Conservation (phyloP, 2,888 invertebrate species). For the Cyclophora albipunctata region DNA sequence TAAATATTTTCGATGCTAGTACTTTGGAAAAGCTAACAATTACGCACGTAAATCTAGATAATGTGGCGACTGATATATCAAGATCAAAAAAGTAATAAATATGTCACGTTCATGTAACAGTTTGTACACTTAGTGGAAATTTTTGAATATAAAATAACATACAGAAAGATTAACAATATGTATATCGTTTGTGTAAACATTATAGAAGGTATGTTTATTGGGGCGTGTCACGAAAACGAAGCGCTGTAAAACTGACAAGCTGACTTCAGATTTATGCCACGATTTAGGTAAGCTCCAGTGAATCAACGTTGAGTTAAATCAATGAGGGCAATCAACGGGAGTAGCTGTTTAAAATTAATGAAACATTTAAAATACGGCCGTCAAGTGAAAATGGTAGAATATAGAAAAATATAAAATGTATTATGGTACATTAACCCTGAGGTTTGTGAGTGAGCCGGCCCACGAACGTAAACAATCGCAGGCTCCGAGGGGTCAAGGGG, state of each 20-base stretch:
- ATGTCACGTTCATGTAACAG: conserved; percentile 44
- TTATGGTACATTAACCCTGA: conserved; percentile 31
- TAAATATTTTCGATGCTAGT: conserved; percentile 26
- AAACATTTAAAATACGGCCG: conserved; percentile 5
- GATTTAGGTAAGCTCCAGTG: too few relatives aligned
- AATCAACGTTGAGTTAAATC: too few relatives aligned
- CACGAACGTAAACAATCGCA: conserved; percentile 46
- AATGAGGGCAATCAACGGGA: too few relatives aligned
- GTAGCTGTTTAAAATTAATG: too few relatives aligned
- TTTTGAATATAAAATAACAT: conserved; percentile 24
- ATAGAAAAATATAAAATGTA: conserved; percentile 5
- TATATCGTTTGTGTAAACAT: background rate
- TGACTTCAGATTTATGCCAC: too few relatives aligned
- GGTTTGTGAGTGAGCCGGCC: conserved; percentile 28
- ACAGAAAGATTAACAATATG: conserved; percentile 15
- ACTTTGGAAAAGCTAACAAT: conserved; percentile 27
- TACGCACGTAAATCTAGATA: conserved; percentile 47
- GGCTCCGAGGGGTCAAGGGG: conserved; percentile 52
- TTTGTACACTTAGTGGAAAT: conserved; percentile 28
- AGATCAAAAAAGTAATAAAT: conserved; percentile 53
- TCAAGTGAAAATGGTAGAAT: conserved; percentile 12
- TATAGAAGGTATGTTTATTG: background rate
- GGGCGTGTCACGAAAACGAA: too few relatives aligned
- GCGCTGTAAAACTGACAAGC: too few relatives aligned
- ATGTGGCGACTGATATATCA: conserved; percentile 46